Percentiles rank a stretch among this genome's conserved stretches.
phyloP scores from a whole-genome alignment of 2,113 vertebrate genomes.

The Galeopterus variegatus region DNA sequence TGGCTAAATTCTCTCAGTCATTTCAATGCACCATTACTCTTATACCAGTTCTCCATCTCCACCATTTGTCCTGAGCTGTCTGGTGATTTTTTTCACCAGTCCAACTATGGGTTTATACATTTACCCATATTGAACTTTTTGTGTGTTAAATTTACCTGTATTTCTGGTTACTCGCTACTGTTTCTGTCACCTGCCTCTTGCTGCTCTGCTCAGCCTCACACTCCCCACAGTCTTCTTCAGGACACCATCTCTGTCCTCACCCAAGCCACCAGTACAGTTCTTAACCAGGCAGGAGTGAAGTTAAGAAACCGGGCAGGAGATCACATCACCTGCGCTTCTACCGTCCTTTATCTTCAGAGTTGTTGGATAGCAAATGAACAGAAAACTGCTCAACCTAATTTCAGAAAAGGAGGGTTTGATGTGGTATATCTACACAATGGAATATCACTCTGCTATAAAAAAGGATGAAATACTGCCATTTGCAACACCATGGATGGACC shows the following conservation, averaged over 20 bases:
- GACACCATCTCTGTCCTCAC: not conserved
- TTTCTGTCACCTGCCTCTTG: not conserved
- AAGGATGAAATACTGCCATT: too few relatives aligned
- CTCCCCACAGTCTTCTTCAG: not conserved
- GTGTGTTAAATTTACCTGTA: not conserved
- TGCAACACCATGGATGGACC: too few relatives aligned
- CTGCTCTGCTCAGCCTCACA: not conserved
- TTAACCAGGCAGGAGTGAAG: not conserved
- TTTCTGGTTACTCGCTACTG: not conserved
- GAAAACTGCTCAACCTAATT: not conserved
- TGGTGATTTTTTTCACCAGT: not conserved
- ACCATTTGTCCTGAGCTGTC: not conserved
- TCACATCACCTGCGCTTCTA: rapidly evolving
- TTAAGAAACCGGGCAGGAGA: not conserved
- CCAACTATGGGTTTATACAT: not conserved
- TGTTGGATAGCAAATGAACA: not conserved
- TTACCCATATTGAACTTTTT: not conserved
- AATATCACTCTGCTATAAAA: too few relatives aligned
- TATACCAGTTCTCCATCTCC: not conserved
- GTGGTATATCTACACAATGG: too few relatives aligned
- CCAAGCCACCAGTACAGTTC: not conserved
- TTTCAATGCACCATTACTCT: not conserved
- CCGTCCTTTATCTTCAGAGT: not conserved
- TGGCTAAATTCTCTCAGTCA: not conserved
- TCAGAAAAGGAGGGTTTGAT: not conserved